phyloP scores from a whole-genome alignment of 2,888 invertebrate species.

The Xestia xanthographa region DNA sequence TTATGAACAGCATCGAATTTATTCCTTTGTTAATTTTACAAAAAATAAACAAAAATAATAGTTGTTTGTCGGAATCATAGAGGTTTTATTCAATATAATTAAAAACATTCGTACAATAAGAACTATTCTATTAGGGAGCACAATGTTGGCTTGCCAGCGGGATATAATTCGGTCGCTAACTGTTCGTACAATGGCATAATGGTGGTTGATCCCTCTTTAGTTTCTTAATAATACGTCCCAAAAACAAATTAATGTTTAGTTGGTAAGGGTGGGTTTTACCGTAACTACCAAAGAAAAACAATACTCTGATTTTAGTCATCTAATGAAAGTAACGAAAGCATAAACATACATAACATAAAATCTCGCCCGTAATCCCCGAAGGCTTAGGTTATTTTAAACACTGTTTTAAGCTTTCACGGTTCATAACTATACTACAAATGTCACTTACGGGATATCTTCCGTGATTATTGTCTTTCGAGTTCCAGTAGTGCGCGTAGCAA shows the following conservation, averaged over 20 bases:
- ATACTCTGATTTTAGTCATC: neutral
- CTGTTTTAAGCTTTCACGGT: too few relatives aligned
- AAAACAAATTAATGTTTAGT: neutral
- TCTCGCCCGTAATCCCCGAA: neutral
- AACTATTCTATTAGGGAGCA: constrained; percentile 5
- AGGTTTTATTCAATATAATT: constrained; percentile 1
- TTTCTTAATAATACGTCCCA: neutral
- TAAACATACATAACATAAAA: neutral
- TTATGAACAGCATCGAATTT: neutral
- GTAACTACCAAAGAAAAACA: neutral
- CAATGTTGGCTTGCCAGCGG: constrained; percentile 27
- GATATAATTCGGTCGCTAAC: constrained; percentile 11
- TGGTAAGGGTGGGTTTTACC: too few relatives aligned
- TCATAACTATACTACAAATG: too few relatives aligned
- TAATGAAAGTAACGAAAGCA: neutral
- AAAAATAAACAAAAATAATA: neutral
- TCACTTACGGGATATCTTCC: too few relatives aligned
- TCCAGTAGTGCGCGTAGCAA: too few relatives aligned
- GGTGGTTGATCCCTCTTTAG: constrained; percentile 15
- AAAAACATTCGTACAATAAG: constrained; percentile 14
- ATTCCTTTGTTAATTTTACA: neutral
- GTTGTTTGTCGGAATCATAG: neutral
- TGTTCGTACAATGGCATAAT: constrained; percentile 23
- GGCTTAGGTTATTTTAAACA: neutral
- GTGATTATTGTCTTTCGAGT: too few relatives aligned